These are phyloP conservation scores for Akabosia matsudoensis DNA, from an alignment of 1,140 invertebrate species.

Conservation along the genomic window DNA sequence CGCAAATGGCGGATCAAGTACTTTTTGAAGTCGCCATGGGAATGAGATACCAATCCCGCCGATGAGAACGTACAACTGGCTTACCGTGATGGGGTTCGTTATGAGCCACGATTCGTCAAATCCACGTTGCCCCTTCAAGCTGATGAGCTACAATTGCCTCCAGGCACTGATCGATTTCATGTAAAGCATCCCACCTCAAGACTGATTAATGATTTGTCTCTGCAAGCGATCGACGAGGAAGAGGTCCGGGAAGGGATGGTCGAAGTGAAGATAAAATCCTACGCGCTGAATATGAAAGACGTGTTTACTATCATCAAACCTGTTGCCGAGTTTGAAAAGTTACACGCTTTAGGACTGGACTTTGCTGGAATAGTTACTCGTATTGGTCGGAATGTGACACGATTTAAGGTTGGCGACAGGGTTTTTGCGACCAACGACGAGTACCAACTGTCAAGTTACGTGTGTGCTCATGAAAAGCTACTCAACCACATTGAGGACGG, in stretches of 20 bases:
- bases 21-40: not conserved
- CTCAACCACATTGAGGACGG: not conserved
- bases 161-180: not conserved
- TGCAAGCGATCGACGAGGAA: not conserved
- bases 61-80: not conserved
- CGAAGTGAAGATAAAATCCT: conserved; percentile 17
- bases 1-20: not conserved
- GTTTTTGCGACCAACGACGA: conserved; percentile 11
- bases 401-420: conserved; percentile 9
- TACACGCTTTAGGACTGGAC: conserved; percentile 21
- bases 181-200: not conserved
- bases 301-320: conserved; percentile 12
- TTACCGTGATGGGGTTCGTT: not conserved
- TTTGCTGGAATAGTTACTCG: conserved; percentile 22
- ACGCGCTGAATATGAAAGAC: conserved; percentile 27
- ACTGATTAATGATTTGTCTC: not conserved
- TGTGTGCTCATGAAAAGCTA: not conserved
- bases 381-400: not conserved
- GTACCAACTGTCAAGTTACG: conserved; percentile 16
- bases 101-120: not conserved
- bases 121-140: not conserved
- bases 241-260: not conserved
- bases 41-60: not conserved
- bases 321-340: not conserved
- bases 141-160: not conserved